These are phyloP conservation scores for Bruchidius siliquastri DNA, from an alignment of 2,888 invertebrate genomes.

Conservation along the genomic window DNA sequence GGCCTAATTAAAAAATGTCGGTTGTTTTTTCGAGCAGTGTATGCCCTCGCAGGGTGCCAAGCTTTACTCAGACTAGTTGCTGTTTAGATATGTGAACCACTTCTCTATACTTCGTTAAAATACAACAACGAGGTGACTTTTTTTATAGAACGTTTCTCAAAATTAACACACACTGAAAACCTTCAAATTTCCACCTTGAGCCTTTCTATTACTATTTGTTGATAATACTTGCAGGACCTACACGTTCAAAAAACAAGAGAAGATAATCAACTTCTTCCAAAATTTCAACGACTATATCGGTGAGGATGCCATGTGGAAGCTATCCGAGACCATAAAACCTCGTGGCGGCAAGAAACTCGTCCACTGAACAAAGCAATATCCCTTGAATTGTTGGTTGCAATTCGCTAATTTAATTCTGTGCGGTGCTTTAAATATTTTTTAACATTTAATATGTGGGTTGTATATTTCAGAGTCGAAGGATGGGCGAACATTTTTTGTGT, in stretches of 20 bases:
- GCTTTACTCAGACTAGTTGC: no score
- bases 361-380: constrained; percentile 21
- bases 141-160: no score
- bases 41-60: no score
- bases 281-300: constrained; percentile 93
- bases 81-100: no score
- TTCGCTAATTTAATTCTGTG: constrained; percentile 17
- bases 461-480: not conserved
- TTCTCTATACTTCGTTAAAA: no score
- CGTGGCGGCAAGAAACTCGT: constrained; percentile 60
- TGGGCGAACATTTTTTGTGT: not conserved
- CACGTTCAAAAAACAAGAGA: constrained; percentile 88
- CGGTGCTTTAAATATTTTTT: not conserved
- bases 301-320: constrained; percentile 98
- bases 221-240: constrained; percentile 66
- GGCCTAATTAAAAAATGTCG: no score
- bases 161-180: no score
- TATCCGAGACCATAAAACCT: constrained; percentile 95
- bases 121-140: no score
- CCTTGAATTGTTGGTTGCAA: constrained; percentile 26
- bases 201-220: no score
- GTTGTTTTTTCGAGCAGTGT: no score
- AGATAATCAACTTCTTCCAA: constrained; percentile 91
- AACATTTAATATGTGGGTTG: not conserved
- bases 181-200: no score